Base-by-base conservation (phyloP, 2,113 vertebrate genomes). In the Phyllostomus discolor region DNA sequence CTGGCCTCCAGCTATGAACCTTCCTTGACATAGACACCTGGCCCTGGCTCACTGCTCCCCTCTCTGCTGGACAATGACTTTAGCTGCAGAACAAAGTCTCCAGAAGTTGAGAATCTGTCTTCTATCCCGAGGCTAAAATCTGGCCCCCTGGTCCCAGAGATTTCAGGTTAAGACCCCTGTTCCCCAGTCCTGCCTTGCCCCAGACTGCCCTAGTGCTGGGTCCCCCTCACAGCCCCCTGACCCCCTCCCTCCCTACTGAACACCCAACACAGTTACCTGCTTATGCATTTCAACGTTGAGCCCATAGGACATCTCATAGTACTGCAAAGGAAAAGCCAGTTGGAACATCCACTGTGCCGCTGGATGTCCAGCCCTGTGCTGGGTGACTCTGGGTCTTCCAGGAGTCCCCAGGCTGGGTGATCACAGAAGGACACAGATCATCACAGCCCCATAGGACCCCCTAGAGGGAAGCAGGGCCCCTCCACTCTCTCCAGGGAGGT, bases 201-300 rank as follows among this genome's bases (percentile, higher is more conserved):
- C 33, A 31, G 0, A 16, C 1, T 14, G 41, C 26, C 59, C 20
- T 43, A 46, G 33, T 0, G 0, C 43, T 35, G 28, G 54, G 38
- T 22, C 86, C 73, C 33, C 48, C 35, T 31, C 11, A 5, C 2
- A 17, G 52, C 19, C 9, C 62, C 52, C 75, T 41, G 41, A 35
- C 11, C 16, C 38, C 14, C 10, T 0, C 4, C n/a, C n/a, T 14
- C 33, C 28, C 62, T 28, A 1, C 31, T 11, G 26, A 15, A 48
- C 59, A 43, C 70, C 17, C 48, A 54, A 19, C 80, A 43, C 1
- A 8, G 64, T 52, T 94, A 99, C 98, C 98, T 99, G 98, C 59
- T 99, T 99, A 15, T 99, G 98, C 99, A 99, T 99, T 41, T 99
- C 98, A 0, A 99, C 98, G 97, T 99, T 99, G 93, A 99, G 98